Conservation (phyloP, 2,797 vertebrate species). For the Oryzias sinensis region DNA sequence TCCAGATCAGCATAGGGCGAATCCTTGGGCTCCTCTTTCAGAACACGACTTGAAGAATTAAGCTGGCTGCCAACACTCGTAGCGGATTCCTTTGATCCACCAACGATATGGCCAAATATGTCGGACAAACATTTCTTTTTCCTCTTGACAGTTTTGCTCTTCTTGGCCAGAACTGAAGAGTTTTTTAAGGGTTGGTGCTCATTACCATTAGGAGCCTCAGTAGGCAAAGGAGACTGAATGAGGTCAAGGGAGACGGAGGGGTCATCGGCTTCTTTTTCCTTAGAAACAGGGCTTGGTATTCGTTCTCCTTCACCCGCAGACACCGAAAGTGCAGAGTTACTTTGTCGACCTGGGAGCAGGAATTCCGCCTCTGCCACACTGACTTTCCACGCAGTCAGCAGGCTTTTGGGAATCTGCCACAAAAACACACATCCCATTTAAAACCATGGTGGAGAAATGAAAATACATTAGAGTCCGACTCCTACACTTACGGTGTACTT, state of each 20-base stretch:
- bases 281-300: conserved; percentile 51
- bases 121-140: conserved; percentile 77
- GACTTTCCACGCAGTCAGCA: conserved; percentile 90
- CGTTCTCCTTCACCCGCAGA: conserved; percentile 51
- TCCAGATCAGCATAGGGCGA: conserved; percentile 77
- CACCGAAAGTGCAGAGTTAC: conserved; percentile 44
- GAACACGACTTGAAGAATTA: conserved; percentile 34
- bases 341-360: conserved; percentile 76
- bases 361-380: conserved; percentile 89
- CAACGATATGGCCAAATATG: conserved; percentile 70
- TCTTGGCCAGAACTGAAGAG: conserved; percentile 46
- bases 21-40: conserved; percentile 67
- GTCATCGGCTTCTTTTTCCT: conserved; percentile 43
- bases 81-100: conserved; percentile 54
- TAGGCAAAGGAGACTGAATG: conserved; percentile 25
- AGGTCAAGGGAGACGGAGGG: conserved; percentile 37
- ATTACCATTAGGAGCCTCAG: conserved; percentile 45
- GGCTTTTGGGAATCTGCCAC: conserved; percentile 90
- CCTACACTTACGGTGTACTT: conserved; percentile 84
- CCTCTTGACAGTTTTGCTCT: conserved; percentile 64
- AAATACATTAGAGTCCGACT: not conserved
- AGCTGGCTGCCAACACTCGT: conserved; percentile 23
- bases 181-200: conserved; percentile 38
- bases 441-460: not conserved
- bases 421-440: conserved; percentile 21